Conservation (phyloP, 2,113 vertebrate genomes). For the Zosterops pallidus region DNA sequence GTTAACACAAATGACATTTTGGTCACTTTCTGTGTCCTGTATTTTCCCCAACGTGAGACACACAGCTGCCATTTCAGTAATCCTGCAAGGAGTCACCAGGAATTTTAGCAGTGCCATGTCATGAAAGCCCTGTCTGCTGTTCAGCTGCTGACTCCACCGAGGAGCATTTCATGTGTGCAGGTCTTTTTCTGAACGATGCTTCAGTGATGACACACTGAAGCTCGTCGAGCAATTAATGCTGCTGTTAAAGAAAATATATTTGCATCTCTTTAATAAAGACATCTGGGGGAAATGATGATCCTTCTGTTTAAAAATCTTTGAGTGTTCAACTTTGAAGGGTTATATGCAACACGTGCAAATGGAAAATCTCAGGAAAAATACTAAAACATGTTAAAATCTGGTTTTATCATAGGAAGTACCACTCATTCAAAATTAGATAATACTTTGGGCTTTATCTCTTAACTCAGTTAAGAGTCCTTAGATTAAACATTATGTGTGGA, state of each 20-base stretch:
- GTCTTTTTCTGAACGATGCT: conserved; percentile 35
- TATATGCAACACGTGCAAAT: neutral
- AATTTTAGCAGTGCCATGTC: neutral
- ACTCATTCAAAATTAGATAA: neutral
- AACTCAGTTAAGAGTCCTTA: neutral
- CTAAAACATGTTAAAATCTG: neutral
- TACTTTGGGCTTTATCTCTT: neutral
- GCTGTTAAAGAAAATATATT: conserved; percentile 54
- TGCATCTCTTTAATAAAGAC: conserved; percentile 42
- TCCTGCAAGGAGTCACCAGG: neutral
- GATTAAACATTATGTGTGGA: neutral
- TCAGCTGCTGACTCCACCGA: neutral
- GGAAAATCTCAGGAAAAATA: neutral
- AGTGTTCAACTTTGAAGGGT: neutral
- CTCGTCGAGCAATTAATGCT: conserved; percentile 54
- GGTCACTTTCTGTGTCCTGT: neutral
- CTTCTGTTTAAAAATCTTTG: conserved; percentile 32
- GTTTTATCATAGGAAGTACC: neutral
- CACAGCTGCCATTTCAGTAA: neutral
- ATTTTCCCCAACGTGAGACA: neutral
- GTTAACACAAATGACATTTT: neutral
- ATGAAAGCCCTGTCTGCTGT: neutral
- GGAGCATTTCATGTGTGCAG: conserved; percentile 20
- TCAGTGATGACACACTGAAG: conserved; percentile 38
- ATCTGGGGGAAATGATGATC: conserved; percentile 46